These are phyloP conservation scores for Ormia ochracea DNA, from an alignment of 2,888 invertebrate genomes.

Conservation along the genomic window DNA sequence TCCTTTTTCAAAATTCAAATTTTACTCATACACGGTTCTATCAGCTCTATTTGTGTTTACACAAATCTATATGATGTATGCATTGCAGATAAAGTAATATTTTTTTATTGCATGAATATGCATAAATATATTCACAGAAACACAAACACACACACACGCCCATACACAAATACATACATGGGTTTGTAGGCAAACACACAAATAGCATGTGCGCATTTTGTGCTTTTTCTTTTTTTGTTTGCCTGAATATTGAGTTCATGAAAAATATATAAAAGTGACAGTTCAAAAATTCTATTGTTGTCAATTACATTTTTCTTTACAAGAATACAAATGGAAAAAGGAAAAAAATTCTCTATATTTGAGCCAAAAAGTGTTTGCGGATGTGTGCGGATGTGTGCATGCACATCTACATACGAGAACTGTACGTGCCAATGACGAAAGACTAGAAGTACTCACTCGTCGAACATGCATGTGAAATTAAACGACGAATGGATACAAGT, in stretches of 20 bases:
- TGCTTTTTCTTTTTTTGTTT: neutral
- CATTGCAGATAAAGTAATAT: neutral
- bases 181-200: neutral
- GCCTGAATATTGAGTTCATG: slow-evolving; percentile 33
- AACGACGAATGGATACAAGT: neutral
- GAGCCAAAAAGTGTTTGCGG: neutral
- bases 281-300: slow-evolving; percentile 48
- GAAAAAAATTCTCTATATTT: neutral
- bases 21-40: neutral
- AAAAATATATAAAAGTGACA: slow-evolving; percentile 54
- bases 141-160: neutral
- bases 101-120: too few relatives aligned
- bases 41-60: neutral
- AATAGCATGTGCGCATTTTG: neutral
- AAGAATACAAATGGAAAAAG: neutral
- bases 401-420: neutral
- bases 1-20: neutral
- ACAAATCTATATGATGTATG: slow-evolving; percentile 10
- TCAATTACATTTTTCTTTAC: slow-evolving; percentile 40
- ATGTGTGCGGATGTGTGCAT: neutral
- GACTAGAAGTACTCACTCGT: neutral
- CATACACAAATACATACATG: neutral
- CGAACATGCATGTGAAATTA: neutral
- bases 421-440: neutral
- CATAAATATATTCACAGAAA: neutral